These are phyloP conservation scores for Azorinus chamasolen DNA, from an alignment of 2,888 invertebrate species.

Conservation along the genomic window DNA sequence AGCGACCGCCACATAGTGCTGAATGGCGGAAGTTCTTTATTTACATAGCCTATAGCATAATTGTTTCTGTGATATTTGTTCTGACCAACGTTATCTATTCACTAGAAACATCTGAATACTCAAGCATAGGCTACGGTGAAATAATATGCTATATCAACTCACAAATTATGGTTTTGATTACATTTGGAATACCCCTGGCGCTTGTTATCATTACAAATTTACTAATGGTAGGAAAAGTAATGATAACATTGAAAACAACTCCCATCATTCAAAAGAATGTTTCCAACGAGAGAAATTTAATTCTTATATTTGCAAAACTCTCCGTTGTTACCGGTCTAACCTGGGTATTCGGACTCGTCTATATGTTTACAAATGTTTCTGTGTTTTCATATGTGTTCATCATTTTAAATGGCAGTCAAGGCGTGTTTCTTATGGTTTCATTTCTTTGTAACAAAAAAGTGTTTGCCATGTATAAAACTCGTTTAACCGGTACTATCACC, in stretches of 20 bases:
- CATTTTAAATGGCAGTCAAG: neutral
- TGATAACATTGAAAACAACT: neutral
- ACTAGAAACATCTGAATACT: neutral
- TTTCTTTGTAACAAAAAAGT: neutral
- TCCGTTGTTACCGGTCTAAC: neutral
- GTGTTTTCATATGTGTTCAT: neutral
- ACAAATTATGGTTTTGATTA: neutral
- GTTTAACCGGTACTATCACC: no score
- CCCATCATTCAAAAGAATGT: neutral
- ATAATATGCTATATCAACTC: neutral
- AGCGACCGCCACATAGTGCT: neutral
- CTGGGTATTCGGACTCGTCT: neutral
- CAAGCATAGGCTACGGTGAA: neutral
- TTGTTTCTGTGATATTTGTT: neutral
- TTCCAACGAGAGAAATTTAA: neutral
- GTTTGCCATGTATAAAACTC: no score
- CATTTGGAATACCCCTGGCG: neutral
- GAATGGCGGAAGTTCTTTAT: slow-evolving; percentile 10
- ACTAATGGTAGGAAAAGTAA: neutral
- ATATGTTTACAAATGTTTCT: neutral
- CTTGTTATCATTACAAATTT: neutral
- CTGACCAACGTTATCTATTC: neutral
- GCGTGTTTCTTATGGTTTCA: neutral
- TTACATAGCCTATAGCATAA: slow-evolving; percentile 2
- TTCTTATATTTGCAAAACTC: neutral